Percentiles rank a stretch among this genome's conserved stretches.
Evolutionary conservation across 30 jellyfish, hydroid and myxozoan species (phyloP).

Genomic region (Pelagia noctiluca): DNA sequence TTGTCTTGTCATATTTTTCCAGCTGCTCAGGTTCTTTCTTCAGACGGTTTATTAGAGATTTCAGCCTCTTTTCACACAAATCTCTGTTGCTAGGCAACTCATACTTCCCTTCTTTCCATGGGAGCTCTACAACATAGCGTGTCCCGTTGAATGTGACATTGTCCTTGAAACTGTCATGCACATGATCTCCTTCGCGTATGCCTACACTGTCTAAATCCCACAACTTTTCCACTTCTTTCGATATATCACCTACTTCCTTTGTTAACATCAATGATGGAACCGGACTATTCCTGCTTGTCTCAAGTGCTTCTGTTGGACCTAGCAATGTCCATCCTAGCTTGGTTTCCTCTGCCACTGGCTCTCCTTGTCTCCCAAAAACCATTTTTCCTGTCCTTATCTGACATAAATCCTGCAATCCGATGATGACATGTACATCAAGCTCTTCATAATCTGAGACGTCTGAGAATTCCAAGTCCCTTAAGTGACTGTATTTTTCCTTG

Average conservation of each 20-base stretch:
- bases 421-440: not conserved
- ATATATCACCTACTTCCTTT: not conserved
- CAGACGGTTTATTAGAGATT: not conserved
- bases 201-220: slow-evolving; percentile 1
- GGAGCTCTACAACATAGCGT: not conserved
- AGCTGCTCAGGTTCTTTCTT: slow-evolving; percentile 1
- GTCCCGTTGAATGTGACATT: not conserved
- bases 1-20: too few relatives aligned
- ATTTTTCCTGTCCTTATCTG: not conserved
- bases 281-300: too few relatives aligned
- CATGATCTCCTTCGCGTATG: not conserved
- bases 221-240: not conserved
- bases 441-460: not conserved
- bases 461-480: not conserved
- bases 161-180: not conserved
- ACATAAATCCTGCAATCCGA: not conserved
- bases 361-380: not conserved
- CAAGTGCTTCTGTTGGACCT: not conserved
- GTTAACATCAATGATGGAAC: not conserved
- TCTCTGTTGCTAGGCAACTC: too few relatives aligned
- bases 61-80: too few relatives aligned
- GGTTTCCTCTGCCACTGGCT: not conserved
- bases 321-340: too few relatives aligned
- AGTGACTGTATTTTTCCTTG: too few relatives aligned
- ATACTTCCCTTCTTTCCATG: too few relatives aligned